These are phyloP conservation scores for Eolophus roseicapilla DNA, from an alignment of 2,113 vertebrate genomes.

Conservation along the genomic window DNA sequence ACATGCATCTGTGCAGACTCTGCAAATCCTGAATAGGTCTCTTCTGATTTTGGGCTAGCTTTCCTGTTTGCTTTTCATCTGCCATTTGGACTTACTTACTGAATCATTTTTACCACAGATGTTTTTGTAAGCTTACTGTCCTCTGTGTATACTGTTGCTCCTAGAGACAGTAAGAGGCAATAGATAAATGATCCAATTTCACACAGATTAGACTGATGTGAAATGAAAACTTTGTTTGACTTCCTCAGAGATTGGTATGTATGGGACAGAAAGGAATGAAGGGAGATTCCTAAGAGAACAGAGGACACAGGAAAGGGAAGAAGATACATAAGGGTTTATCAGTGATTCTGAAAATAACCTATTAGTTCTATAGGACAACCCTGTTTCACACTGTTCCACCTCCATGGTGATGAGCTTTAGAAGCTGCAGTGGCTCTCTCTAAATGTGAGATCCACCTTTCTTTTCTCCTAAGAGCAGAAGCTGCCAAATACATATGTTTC, in stretches of 20 bases:
- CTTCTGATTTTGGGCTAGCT: neutral
- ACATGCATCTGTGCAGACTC: neutral
- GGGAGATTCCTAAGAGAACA: neutral
- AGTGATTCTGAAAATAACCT: neutral
- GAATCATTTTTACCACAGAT: neutral
- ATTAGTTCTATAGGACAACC: neutral
- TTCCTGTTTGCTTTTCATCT: neutral
- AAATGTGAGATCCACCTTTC: neutral
- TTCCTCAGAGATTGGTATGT: neutral
- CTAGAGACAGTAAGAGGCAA: neutral
- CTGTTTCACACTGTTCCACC: neutral
- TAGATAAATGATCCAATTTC: neutral
- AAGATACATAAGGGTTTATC: neutral
- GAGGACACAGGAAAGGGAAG: neutral
- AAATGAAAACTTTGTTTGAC: neutral
- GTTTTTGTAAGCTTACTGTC: neutral
- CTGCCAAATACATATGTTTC: neutral
- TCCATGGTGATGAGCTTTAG: neutral
- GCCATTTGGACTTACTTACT: neutral
- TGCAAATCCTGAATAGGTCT: neutral
- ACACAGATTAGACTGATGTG: neutral
- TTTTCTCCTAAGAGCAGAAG: neutral
- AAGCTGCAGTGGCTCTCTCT: neutral
- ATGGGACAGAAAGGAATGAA: neutral
- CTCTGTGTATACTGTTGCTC: neutral